Conservation (phyloP, 2,113 vertebrate species). For the Salminus brasiliensis region DNA sequence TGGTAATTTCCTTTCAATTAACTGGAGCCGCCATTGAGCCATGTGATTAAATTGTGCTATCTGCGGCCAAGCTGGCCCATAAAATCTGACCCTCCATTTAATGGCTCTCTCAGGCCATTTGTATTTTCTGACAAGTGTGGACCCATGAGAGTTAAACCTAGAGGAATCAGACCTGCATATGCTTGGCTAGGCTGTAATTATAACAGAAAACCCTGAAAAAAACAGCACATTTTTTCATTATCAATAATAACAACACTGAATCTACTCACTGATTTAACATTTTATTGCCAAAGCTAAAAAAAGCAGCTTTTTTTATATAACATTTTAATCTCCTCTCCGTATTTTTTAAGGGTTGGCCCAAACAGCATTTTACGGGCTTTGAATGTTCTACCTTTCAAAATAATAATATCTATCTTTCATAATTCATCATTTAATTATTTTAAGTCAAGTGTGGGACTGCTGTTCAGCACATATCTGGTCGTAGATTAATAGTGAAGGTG, state of each 20-base stretch:
- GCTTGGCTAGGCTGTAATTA: not conserved
- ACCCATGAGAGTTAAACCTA: not conserved
- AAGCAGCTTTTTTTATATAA: too few species aligned
- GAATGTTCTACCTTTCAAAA: too few species aligned
- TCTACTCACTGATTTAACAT: not conserved
- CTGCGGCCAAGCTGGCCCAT: conserved; percentile 44
- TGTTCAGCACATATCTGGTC: too few species aligned
- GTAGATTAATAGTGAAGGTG: too few species aligned
- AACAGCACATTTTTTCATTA: not conserved
- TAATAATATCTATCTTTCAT: too few species aligned
- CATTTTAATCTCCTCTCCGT: too few species aligned
- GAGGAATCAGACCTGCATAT: not conserved
- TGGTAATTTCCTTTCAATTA: conserved; percentile 74
- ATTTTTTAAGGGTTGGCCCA: too few species aligned
- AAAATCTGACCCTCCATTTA: conserved; percentile 46
- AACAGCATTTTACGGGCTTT: too few species aligned
- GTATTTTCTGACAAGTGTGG: conserved; percentile 16
- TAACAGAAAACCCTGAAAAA: not conserved
- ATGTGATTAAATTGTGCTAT: conserved; percentile 64
- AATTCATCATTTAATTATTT: too few species aligned
- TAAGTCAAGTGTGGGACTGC: too few species aligned
- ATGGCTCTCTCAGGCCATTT: conserved; percentile 31
- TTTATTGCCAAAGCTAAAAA: not conserved
- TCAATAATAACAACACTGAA: not conserved
- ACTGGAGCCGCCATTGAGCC: conserved; percentile 61